These are phyloP conservation scores for Bubo bubo DNA, from an alignment of 2,113 vertebrate species.

Conservation along the genomic window DNA sequence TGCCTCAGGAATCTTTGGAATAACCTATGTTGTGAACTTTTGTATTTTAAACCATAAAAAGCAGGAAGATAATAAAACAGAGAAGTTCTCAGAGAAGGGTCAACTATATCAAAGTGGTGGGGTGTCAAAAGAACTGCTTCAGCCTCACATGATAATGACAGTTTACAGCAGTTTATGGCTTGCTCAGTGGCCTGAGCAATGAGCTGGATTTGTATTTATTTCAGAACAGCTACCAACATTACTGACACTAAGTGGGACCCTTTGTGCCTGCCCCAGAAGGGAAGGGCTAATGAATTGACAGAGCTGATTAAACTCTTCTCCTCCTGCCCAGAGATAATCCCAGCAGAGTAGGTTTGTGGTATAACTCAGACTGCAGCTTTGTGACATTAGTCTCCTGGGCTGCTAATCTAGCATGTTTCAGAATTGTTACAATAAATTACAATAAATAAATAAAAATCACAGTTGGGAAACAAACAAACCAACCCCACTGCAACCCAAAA, in stretches of 20 bases:
- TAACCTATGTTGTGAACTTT: not conserved
- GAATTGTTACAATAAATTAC: not conserved
- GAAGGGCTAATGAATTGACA: not conserved
- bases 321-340: not conserved
- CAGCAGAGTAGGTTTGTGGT: not conserved
- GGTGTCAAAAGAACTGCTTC: not conserved
- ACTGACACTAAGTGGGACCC: not conserved
- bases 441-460: not conserved
- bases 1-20: not conserved
- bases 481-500: not conserved
- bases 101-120: not conserved
- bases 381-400: not conserved
- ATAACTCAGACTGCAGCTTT: not conserved
- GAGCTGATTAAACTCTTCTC: not conserved
- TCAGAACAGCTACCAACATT: not conserved
- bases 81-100: not conserved
- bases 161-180: not conserved
- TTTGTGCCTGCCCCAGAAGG: not conserved
- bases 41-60: not conserved
- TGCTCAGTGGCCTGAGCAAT: not conserved
- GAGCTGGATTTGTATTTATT: not conserved
- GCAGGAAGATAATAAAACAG: not conserved
- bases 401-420: not conserved
- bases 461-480: not conserved
- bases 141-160: not conserved